Base-by-base conservation (phyloP, 2,888 invertebrate species). In the Metalampra italica region DNA sequence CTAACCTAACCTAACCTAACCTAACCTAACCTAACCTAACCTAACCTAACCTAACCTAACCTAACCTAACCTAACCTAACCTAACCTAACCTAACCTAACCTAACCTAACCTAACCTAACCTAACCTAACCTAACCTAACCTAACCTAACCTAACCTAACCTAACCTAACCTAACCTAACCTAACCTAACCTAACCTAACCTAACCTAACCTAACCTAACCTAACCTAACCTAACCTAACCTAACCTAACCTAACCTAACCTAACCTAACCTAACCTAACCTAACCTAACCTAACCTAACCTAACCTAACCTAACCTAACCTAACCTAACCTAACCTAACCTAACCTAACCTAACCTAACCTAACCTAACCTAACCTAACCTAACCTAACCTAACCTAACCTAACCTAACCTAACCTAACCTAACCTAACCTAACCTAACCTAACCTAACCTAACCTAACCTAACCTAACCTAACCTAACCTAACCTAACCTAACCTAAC, bases 61-160 rank as follows among this genome's bases (percentile, higher is more conserved):
- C 46, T 46, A 46, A 46, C 46, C 46, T 46, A 46, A 46, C 46
- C 46, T 46, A 46, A 46, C 46, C 46, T 46, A 46, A 46, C 46
- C 46, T 46, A 46, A 46, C 46, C 45, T 46, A 46, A 46, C 46
- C 45, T 45, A 45, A 41, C 41, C 41, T 43, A 43, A 43, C 43
- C 43, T 43, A 43, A 43, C 43, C 43, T 43, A 43, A 43, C 43
- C 43, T 43, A 43, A 43, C 43, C 43, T 43, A 43, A 43, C 43
- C 43, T 43, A 43, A 43, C 43, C 43, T 43, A 43, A 43, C 43
- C 43, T 43, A 43, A 43, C 43, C 43, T 43, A 43, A 43, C 43
- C 43, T 43, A 43, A 43, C 43, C 43, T 43, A 43, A 43, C 43
- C 43, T 43, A 43, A 43, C 43, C 43, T 43, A 43, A 43, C 43